Conservation (phyloP, 2,888 invertebrate species). For the Stratiomys singularior region DNA sequence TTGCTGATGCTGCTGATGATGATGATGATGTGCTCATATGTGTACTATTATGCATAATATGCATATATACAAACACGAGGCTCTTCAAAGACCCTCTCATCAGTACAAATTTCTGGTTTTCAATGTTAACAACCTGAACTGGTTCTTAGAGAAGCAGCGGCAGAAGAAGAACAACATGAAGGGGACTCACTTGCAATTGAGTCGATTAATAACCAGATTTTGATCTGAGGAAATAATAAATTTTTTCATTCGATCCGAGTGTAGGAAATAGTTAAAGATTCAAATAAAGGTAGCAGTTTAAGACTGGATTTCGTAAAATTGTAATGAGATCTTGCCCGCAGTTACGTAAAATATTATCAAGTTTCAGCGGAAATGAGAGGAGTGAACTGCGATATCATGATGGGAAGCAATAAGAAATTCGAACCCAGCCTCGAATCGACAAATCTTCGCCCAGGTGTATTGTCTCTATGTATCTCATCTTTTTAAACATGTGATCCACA, state of each 20-base stretch:
- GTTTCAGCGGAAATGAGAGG: too few species aligned
- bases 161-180: neutral
- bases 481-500: too few species aligned
- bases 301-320: too few species aligned
- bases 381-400: too few species aligned
- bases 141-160: neutral
- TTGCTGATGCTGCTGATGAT: neutral
- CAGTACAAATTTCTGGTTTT: conserved; percentile 30
- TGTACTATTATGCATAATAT: neutral
- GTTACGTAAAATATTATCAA: too few species aligned
- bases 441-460: too few species aligned
- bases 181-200: conserved; percentile 26
- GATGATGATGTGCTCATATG: conserved; percentile 1
- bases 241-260: neutral
- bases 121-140: conserved; percentile 36
- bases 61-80: neutral
- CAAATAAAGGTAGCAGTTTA: too few species aligned
- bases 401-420: too few species aligned
- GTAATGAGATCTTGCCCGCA: too few species aligned
- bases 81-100: neutral
- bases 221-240: conserved; percentile 24
- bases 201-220: conserved; percentile 39
- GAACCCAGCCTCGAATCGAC: too few species aligned
- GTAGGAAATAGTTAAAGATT: too few species aligned
- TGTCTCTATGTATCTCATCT: too few species aligned